Base-by-base conservation (phyloP, 2,888 invertebrate species). In the Ecdyonurus torrentis region DNA sequence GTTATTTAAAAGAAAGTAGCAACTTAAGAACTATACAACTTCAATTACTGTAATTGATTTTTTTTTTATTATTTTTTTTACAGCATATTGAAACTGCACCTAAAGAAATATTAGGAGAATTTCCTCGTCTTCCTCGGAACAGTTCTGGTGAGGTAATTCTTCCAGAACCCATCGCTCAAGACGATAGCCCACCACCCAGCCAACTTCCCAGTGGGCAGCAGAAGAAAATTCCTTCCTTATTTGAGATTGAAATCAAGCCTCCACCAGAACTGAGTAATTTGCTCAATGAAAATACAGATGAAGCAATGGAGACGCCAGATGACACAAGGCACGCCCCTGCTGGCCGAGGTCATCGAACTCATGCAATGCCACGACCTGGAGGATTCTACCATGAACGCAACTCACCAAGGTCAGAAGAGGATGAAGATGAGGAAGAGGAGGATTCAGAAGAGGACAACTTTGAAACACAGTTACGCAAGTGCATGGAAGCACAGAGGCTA, bases 31-130 rank as follows among this genome's bases (percentile, higher is more conserved):
- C n/a, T n/a, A n/a, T n/a, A n/a, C n/a, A n/a, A n/a, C n/a, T n/a
- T n/a, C n/a, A n/a, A n/a, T n/a, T n/a, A n/a, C n/a, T n/a, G n/a
- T n/a, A n/a, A n/a, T n/a, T n/a, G n/a, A n/a, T n/a, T n/a, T n/a
- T n/a, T n/a, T n/a, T 5, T 15, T 37, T 37, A 10, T 37, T 37
- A 15, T 37, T 37, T 5, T 55, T 50, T 50, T 74, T 79, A 65
- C 79, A 84, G 78, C 92, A 92, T 74, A 85, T 92, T 72, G 92
- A 92, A 76, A 89, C 91, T 1, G 91, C 91, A 0, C 92, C 92
- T 1, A 90, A 91, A 74, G 91, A 92, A 75, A 91, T 92, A 70
- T 78, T 92, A 63, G 91, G 92, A n/a, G 89, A 90, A 72, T 92
- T 91, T 70, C 91, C 91, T 58, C 79, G 92, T 64, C 78, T 91